Evolutionary conservation across 2,888 invertebrate species (phyloP).

Genomic region (Noctua fimbriata): DNA sequence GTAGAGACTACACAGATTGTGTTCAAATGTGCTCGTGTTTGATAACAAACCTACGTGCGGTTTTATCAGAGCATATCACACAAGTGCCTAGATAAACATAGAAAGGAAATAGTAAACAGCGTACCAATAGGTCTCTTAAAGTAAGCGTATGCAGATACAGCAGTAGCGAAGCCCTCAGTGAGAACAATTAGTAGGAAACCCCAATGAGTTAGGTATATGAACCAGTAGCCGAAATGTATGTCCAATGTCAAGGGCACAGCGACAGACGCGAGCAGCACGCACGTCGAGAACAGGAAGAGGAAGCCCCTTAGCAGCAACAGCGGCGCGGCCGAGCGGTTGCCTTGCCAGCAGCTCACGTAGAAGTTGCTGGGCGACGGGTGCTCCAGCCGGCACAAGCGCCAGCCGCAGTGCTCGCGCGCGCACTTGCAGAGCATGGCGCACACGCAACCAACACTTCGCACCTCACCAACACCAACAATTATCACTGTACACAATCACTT

Average conservation of each 20-base stretch:
- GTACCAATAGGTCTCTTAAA: slow-evolving; percentile 79
- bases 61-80: slow-evolving; percentile 40
- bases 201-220: slow-evolving; percentile 88
- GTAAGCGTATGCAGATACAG: slow-evolving; percentile 78
- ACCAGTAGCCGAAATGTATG: slow-evolving; percentile 80
- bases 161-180: slow-evolving; percentile 77
- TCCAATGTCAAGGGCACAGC: slow-evolving; percentile 72
- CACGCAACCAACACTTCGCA: slow-evolving; percentile 35
- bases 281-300: slow-evolving; percentile 78
- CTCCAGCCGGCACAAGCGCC: slow-evolving; percentile 77
- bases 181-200: slow-evolving; percentile 80
- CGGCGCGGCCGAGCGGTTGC: slow-evolving; percentile 76
- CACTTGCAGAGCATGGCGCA: slow-evolving; percentile 72
- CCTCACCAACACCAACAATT: slow-evolving; percentile 44
- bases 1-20: neutral
- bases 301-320: slow-evolving; percentile 74
- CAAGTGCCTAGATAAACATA: slow-evolving; percentile 39
- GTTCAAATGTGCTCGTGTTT: slow-evolving; percentile 22
- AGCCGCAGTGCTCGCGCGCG: slow-evolving; percentile 71
- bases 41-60: slow-evolving; percentile 42
- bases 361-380: slow-evolving; percentile 79
- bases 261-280: slow-evolving; percentile 74
- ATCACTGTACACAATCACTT: slow-evolving; percentile 59
- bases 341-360: slow-evolving; percentile 84
- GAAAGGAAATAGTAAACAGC: slow-evolving; percentile 59